Conservation (phyloP, 2,888 invertebrate genomes). For the Apeira syringaria region DNA sequence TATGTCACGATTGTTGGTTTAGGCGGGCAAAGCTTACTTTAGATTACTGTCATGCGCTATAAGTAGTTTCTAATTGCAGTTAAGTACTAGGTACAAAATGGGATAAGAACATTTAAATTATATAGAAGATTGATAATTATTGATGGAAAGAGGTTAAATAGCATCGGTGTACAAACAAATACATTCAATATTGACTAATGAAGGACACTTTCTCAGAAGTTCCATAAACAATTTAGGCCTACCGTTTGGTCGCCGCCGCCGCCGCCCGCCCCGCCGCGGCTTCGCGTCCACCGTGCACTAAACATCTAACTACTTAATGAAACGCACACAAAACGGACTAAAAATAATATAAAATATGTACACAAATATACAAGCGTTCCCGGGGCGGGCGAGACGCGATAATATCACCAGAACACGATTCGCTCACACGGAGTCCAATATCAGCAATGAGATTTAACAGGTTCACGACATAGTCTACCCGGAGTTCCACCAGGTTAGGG, state of each 20-base stretch:
- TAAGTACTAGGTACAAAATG: no score
- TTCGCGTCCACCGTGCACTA: slow-evolving; percentile 54
- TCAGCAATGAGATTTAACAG: slow-evolving; percentile 58
- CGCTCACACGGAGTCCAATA: slow-evolving; percentile 79
- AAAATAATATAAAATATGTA: slow-evolving; percentile 64
- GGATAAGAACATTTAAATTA: no score
- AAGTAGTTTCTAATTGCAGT: background rate
- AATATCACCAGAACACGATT: slow-evolving; percentile 76
- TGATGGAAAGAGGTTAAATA: slow-evolving; percentile 29
- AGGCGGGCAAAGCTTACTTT: slow-evolving; percentile 48
- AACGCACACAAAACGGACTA: slow-evolving; percentile 65
- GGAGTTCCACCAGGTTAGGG: slow-evolving; percentile 36
- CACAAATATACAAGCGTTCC: slow-evolving; percentile 61
- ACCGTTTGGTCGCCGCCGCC: slow-evolving; percentile 49
- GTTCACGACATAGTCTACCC: slow-evolving; percentile 20
- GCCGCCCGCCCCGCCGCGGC: slow-evolving; percentile 55
- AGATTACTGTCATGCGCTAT: slow-evolving; percentile 10
- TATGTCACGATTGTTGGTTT: slow-evolving; percentile 50
- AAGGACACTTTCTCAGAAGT: slow-evolving; percentile 72
- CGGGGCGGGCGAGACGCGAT: slow-evolving; percentile 44
- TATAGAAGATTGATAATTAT: background rate
- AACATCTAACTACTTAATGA: slow-evolving; percentile 65
- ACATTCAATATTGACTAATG: slow-evolving; percentile 52
- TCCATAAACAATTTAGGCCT: slow-evolving; percentile 68
- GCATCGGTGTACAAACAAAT: slow-evolving; percentile 59